Evolutionary conservation across 2,113 vertebrate genomes (phyloP), one percentile per base, ranked within the genome.

Genomic region (Fregata magnificens): DNA sequence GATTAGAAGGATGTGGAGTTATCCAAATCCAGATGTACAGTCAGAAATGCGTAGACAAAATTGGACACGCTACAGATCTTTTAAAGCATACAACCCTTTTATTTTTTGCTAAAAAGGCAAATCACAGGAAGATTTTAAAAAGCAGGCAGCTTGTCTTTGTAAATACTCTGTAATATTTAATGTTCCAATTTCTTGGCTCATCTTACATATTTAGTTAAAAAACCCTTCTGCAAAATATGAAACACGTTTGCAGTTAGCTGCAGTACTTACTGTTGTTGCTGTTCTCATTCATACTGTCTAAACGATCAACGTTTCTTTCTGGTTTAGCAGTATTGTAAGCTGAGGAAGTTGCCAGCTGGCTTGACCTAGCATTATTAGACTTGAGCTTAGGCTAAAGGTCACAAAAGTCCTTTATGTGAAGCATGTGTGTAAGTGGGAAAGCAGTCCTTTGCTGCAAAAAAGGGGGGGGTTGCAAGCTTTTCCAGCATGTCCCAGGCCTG

Each of bases 291-390:
- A 28, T 70, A 5, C 73, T 79, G 28, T 67, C 73, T 84, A 52
- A 89, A 65, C 0, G 5, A 92, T 49, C 83, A 83, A 3, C 1
- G 3, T 87, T 89, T 81, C 69, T 92, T 82, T 82, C 67, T 95
- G 36, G 6, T 94, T 94, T 91, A 88, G 76, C 76, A 34, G 62
- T 66, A 21, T 88, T 95, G 83, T 92, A 94, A 93, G 89, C 81
- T 45, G 81, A 94, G 80, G 73, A 96, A 91, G 89, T 89, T 97
- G 93, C 96, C 95, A 94, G 93, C 95, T 95, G 95, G 86, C 86
- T 93, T 95, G 94, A 96, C 94, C 95, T 61, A 86, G 78, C 74
- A 36, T 89, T 87, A 90, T 91, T 87, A 90, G 79, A 66, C 93
- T 95, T 0, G 1, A 89, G 74, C 82, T 88, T 58, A 91, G 91